Conservation (phyloP, 2,888 invertebrate species). For the Rotaria socialis region DNA sequence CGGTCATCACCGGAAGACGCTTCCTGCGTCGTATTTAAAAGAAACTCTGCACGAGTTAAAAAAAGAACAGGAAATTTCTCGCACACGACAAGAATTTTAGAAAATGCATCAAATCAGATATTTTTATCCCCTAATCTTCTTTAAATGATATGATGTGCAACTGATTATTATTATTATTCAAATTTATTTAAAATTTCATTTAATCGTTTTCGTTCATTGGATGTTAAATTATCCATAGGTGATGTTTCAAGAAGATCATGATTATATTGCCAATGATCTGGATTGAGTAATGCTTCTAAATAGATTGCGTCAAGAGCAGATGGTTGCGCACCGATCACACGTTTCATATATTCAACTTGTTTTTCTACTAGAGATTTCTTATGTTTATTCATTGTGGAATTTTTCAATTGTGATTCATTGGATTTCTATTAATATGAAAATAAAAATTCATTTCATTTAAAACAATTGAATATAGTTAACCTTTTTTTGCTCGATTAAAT, state of each 20-base stretch:
- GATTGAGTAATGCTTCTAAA: conserved; percentile 35
- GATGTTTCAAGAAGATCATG: background rate
- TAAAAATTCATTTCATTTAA: background rate
- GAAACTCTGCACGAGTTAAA: background rate
- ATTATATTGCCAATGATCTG: conserved; percentile 3
- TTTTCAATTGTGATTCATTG: background rate
- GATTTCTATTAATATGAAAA: background rate
- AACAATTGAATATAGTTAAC: background rate
- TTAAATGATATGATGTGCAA: too few species aligned
- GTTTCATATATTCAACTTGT: background rate
- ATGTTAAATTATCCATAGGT: background rate
- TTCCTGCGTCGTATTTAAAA: background rate
- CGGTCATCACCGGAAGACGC: conserved; percentile 3
- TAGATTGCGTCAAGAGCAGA: background rate
- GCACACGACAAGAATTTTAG: background rate
- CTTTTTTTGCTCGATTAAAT: background rate
- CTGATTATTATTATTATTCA: background rate
- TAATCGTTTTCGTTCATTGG: background rate
- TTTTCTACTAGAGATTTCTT: background rate
- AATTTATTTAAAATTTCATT: conserved; percentile 3
- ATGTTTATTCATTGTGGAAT: background rate
- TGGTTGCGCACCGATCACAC: conserved; percentile 26
- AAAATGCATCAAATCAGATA: background rate
- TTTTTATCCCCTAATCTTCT: too few species aligned
- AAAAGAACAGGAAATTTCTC: background rate